Base-by-base conservation (phyloP, 1,140 invertebrate species). In the Tetragonula clypearis region DNA sequence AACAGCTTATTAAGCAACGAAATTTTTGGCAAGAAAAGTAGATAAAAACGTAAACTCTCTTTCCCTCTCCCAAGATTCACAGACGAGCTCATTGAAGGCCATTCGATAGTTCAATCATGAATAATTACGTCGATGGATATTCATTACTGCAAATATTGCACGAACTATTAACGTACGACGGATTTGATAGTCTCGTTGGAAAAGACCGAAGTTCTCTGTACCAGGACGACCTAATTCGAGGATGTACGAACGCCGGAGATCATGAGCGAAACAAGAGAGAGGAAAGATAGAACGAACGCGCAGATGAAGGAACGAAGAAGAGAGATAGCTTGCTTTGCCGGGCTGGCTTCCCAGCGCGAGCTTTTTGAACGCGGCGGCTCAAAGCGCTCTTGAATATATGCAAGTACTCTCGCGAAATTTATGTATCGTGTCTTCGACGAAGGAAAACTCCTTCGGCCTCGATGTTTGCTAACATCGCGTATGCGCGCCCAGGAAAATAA, bases 331-430 rank as follows among this genome's bases (percentile, higher is more conserved):
- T 85, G 41, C 78, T 72, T 80, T 73, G 58, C 26, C 69, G 21
- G 23, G 23, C 49, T 75, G 72, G 35, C 26, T 58, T 82, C 30
- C 81, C 55, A 58, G 62, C 19, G 62, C 19, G 19, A 85, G 69
- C 69, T 81, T 85, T 85, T 85, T 71, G 83, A 74, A 73, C 78
- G 49, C 23, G 30, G 19, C 49, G 9, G 58, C 23, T 85, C 69
- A 49, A 85, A 85, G 60, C 83, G 60, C 60, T 81, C 78, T 85
- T 66, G 74, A 83, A 83, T 83, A 58, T 77, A 69, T 77, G 74
- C 65, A 69, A 83, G 81, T 66, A 62, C 74, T 83, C 62, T 58
- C 53, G 30, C 62, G 19, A 83, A 78, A 83, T 82, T 82, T 76
- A 83, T 69, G 81, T 83, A 77, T 83, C 74, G 35, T 58, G 30